Evolutionary conservation across 1,140 invertebrate species (phyloP).

Genomic region (Saccostrea echinata): DNA sequence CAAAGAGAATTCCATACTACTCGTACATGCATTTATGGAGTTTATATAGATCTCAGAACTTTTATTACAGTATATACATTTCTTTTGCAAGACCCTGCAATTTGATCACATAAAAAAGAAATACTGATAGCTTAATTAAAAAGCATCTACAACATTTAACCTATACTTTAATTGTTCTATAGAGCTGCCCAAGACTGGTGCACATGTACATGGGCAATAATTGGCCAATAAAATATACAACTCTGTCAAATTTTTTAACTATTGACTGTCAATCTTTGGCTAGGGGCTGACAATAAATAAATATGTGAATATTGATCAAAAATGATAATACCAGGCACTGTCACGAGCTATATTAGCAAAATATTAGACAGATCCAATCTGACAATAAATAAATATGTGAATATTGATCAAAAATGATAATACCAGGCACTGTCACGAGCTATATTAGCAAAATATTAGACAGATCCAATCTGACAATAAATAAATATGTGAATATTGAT

Average conservation of each 20-base stretch:
- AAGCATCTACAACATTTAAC: neutral
- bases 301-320: neutral
- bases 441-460: too few relatives aligned
- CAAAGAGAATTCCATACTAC: neutral
- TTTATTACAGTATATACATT: neutral
- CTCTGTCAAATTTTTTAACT: neutral
- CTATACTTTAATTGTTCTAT: neutral
- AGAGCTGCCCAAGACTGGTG: neutral
- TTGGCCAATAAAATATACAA: neutral
- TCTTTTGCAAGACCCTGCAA: neutral
- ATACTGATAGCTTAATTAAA: too few relatives aligned
- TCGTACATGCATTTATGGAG: too few relatives aligned
- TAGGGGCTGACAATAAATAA: neutral
- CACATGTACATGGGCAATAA: neutral
- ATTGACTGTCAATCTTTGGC: neutral
- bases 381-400: neutral
- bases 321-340: neutral
- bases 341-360: neutral
- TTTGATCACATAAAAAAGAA: too few relatives aligned
- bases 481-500: neutral
- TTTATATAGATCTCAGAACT: too few relatives aligned
- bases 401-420: neutral
- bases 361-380: too few relatives aligned
- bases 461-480: too few relatives aligned
- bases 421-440: neutral